These are phyloP conservation scores for Cyphomyrus plagiostoma DNA, from an alignment of 2,113 vertebrate species.

Conservation along the genomic window DNA sequence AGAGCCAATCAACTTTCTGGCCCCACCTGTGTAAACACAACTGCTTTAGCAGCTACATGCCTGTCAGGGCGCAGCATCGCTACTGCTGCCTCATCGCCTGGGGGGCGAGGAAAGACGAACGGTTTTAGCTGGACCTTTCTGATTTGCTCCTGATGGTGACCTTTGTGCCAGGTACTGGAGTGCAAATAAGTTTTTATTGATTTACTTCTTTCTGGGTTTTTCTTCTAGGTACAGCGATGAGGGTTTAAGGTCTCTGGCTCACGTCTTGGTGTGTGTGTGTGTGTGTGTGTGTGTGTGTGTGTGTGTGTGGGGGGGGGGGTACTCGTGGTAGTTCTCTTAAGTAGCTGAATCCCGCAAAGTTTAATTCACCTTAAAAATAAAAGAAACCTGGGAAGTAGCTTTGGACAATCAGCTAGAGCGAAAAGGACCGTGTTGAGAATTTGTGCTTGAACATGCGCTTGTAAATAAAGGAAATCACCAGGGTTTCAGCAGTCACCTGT, in stretches of 20 bases:
- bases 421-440: background rate
- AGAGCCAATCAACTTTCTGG: background rate
- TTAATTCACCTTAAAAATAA: background rate
- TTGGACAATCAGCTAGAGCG: background rate
- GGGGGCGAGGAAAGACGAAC: background rate
- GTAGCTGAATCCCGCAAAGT: background rate
- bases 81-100: background rate
- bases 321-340: background rate
- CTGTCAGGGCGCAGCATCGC: background rate
- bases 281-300: too few species aligned
- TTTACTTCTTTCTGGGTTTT: background rate
- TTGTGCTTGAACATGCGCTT: background rate
- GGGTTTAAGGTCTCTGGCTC: background rate
- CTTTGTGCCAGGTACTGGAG: background rate
- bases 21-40: background rate
- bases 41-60: background rate
- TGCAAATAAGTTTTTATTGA: slow-evolving; percentile 8
- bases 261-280: background rate
- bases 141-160: background rate
- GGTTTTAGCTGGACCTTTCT: background rate
- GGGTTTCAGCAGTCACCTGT: background rate
- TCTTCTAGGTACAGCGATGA: background rate
- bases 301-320: background rate
- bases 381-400: background rate
- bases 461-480: background rate